Base-by-base conservation (phyloP, 2,113 vertebrate species). In the Pelmatolapia mariae region DNA sequence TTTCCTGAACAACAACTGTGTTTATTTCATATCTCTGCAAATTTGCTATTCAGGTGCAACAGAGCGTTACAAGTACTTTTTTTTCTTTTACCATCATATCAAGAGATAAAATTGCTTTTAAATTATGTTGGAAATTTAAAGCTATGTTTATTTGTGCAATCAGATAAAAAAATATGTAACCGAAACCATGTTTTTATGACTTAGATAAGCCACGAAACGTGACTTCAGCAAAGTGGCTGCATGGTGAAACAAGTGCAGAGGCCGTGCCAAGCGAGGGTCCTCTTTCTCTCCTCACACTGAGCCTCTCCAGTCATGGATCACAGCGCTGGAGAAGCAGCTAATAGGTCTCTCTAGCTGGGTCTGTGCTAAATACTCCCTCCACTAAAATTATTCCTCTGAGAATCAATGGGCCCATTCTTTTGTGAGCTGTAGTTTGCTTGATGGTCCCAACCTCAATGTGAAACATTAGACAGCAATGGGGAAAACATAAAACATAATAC, bases 401-500 rank as follows among this genome's bases (percentile, higher is more conserved):
- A 96, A 97, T 97, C 96, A 96, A 97, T 97, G 95, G 96, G 95
- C 92, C 96, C 96, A 96, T 97, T 97, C 96, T 96, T 96, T 95
- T 93, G 94, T 95, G 94, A 93, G 95, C 95, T 89, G 93, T 91
- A 94, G 96, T 96, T 96, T 96, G 95, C 95, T 95, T 89, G 94
- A 96, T 93, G 95, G 95, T 95, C 95, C 95, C 95, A 95, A 96
- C 95, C 96, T 96, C 94, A 91, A 96, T 95, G 96, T 96, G 96
- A 96, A 97, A 97, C 96, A 95, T 95, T 96, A 97, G 96, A 96
- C 96, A 96, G 95, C 96, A 94, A 96, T 96, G 95, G 96, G 96
- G 95, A 96, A 96, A 96, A 96, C 95, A 96, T 96, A 96, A 97
- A 96, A 97, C 96, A 96, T 97, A 97, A 97, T 97, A 96, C 96